phyloP scores from a whole-genome alignment of 2,888 invertebrate species.

The Caenorhabditis auriculariae region DNA sequence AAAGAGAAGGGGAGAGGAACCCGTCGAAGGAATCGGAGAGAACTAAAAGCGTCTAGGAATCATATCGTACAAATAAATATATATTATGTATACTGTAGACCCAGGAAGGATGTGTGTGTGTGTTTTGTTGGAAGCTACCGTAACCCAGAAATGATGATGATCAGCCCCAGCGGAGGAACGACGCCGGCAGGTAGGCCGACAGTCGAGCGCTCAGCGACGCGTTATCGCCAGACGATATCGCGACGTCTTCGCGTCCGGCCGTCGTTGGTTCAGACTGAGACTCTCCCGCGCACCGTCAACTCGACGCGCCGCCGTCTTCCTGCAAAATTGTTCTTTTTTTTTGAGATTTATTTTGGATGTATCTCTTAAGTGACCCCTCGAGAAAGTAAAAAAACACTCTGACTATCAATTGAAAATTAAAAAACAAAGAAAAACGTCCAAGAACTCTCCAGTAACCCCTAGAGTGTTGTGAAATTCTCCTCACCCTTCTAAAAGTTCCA shows the following conservation, averaged over 20 bases:
- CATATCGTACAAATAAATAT: not conserved
- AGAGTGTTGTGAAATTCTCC: too few species aligned
- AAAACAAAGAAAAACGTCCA: too few species aligned
- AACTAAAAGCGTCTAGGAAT: conserved; percentile 2
- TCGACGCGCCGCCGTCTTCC: conserved; percentile 26
- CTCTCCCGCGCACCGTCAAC: conserved; percentile 48
- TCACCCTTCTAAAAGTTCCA: too few species aligned
- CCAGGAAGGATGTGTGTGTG: too few species aligned
- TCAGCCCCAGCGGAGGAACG: conserved; percentile 36
- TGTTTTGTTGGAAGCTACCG: too few species aligned
- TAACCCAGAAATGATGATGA: not conserved
- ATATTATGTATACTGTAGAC: too few species aligned
- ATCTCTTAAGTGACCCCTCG: too few species aligned
- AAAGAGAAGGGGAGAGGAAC: not conserved
- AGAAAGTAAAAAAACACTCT: not conserved
- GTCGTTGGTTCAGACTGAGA: conserved; percentile 25
- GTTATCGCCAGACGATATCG: not conserved
- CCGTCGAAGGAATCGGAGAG: conserved; percentile 4
- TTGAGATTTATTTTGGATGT: not conserved
- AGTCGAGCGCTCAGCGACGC: conserved; percentile 30
- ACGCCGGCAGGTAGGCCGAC: conserved; percentile 32
- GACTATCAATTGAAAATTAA: not conserved
- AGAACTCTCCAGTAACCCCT: too few species aligned
- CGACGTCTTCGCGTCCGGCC: conserved; percentile 1
- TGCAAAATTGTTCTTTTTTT: conserved; percentile 6